phyloP scores from a whole-genome alignment of 2,113 vertebrate species.

The Ctenomys sociabilis region DNA sequence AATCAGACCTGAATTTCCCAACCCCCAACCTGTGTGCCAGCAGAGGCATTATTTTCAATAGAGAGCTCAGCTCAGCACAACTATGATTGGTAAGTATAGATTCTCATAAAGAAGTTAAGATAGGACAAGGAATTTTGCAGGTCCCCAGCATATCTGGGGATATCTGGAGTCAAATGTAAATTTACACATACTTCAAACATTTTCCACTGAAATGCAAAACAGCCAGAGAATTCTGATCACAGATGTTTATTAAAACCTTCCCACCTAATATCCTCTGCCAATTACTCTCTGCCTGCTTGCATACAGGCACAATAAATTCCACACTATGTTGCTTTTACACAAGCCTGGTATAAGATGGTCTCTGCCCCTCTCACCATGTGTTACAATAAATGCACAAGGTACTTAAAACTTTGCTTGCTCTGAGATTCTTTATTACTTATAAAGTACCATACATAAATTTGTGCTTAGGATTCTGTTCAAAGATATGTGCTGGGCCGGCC shows the following conservation, averaged over 20 bases:
- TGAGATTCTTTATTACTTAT: not conserved
- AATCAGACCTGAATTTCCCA: not conserved
- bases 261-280: too few relatives aligned
- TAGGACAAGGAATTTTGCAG: too few relatives aligned
- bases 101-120: not conserved
- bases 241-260: not conserved
- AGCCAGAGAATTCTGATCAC: too few relatives aligned
- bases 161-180: too few relatives aligned
- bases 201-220: too few relatives aligned
- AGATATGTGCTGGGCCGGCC: not conserved
- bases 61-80: not conserved
- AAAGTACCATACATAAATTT: not conserved
- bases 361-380: not conserved
- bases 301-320: not conserved
- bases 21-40: not conserved
- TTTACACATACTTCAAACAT: too few relatives aligned
- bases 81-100: not conserved
- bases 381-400: conserved; percentile 5
- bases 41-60: not conserved
- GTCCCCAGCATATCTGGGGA: too few relatives aligned
- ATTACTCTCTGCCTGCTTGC: not conserved
- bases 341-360: not conserved
- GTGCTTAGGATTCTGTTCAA: conserved; percentile 2
- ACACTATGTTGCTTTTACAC: not conserved
- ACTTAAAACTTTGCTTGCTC: not conserved